Evolutionary conservation across 2,113 vertebrate genomes (phyloP).

Genomic region (Pelusios castaneus): DNA sequence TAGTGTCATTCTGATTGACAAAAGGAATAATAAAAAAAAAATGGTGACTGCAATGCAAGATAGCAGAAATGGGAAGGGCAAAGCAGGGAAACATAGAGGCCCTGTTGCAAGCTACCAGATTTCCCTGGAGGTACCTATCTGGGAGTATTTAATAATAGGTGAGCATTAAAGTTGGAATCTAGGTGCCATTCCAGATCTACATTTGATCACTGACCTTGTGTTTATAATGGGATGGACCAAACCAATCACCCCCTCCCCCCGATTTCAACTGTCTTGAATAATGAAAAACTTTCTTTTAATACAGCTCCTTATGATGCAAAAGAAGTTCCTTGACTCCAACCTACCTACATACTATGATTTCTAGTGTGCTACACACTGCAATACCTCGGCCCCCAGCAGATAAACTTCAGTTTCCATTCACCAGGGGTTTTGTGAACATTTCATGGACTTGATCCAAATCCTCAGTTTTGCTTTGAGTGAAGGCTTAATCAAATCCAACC

Average conservation of each 20-base stretch:
- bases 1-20: neutral
- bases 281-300: slow-evolving; percentile 24
- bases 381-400: neutral
- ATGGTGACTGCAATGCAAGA: neutral
- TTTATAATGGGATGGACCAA: slow-evolving; percentile 44
- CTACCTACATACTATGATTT: neutral
- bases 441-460: neutral
- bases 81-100: neutral
- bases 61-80: neutral
- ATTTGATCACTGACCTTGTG: slow-evolving; percentile 27
- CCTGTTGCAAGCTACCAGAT: slow-evolving; percentile 10
- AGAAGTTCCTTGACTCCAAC: neutral
- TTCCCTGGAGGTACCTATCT: slow-evolving; percentile 11
- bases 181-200: slow-evolving; percentile 3
- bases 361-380: neutral
- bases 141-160: slow-evolving; percentile 7
- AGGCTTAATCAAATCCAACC: neutral
- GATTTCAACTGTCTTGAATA: slow-evolving; percentile 57
- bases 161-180: slow-evolving; percentile 24
- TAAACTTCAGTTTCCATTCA: neutral
- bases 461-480: neutral
- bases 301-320: neutral
- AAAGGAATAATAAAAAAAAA: neutral
- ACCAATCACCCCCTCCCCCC: slow-evolving; percentile 48
- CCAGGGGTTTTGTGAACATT: neutral